phyloP scores from a whole-genome alignment of 2,113 vertebrate species.

The Acrocephalus arundinaceus region DNA sequence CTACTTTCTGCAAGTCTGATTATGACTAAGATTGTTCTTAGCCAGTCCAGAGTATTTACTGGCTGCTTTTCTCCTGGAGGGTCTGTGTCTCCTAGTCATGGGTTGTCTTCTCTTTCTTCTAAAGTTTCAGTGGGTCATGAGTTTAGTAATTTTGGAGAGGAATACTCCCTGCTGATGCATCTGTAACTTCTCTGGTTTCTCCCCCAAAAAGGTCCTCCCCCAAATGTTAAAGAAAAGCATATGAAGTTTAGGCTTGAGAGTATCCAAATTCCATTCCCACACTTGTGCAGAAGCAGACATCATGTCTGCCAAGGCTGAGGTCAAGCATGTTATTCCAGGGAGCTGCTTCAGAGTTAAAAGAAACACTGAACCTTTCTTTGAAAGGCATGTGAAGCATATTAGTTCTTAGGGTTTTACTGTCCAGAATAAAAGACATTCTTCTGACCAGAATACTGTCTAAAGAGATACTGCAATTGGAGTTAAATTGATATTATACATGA shows the following conservation, averaged over 20 bases:
- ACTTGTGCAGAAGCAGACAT: constrained; percentile 12
- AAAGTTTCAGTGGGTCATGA: background rate
- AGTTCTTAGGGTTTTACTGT: background rate
- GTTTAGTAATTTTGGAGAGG: background rate
- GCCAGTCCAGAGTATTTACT: background rate
- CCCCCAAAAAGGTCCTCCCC: background rate
- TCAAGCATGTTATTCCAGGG: constrained; percentile 39
- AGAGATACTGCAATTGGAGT: background rate
- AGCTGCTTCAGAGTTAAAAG: background rate
- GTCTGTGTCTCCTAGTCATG: background rate
- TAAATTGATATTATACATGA: background rate
- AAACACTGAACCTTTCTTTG: constrained; percentile 1
- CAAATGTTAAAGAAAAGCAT: background rate
- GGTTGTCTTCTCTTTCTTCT: background rate
- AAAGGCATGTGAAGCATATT: background rate
- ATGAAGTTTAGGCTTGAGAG: background rate
- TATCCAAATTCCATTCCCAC: constrained; percentile 56
- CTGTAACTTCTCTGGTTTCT: background rate
- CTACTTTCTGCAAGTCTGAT: background rate
- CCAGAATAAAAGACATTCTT: background rate
- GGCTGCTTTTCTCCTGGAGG: background rate
- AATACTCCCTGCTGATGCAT: background rate
- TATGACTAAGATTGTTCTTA: background rate
- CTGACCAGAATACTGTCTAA: background rate
- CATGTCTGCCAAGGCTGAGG: constrained; percentile 47